Evolutionary conservation across 2,888 invertebrate species (phyloP).

Genomic region (Aricia artaxerxes): DNA sequence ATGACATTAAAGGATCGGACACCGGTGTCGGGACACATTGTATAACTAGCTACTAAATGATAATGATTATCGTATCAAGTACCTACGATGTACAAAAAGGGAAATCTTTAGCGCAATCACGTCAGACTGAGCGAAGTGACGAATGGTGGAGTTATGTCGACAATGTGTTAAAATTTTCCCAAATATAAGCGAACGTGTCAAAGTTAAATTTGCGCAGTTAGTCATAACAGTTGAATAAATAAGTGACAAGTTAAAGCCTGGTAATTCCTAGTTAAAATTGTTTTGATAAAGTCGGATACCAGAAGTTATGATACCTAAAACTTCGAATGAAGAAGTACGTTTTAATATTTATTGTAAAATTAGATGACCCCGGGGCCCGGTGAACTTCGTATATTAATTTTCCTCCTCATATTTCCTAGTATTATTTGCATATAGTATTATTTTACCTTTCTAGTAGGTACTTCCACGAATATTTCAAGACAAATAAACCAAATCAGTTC

Average conservation of each 20-base stretch:
- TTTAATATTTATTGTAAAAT: no score
- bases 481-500: no score
- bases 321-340: not conserved
- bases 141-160: not conserved
- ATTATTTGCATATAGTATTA: no score
- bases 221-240: not conserved
- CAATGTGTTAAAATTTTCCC: slow-evolving; percentile 7
- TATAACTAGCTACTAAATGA: not conserved
- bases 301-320: not conserved
- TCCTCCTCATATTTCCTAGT: no score
- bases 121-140: not conserved
- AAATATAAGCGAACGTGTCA: slow-evolving; percentile 11
- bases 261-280: not conserved
- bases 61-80: not conserved
- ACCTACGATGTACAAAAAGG: slow-evolving; percentile 2
- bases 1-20: no score
- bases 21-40: no score
- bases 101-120: slow-evolving; percentile 1
- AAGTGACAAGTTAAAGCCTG: not conserved
- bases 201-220: slow-evolving; percentile 10
- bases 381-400: no score
- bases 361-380: no score
- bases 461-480: no score
- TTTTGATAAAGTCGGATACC: not conserved
- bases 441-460: no score